Percentiles rank a stretch among this genome's conserved stretches.
phyloP scores from a whole-genome alignment of 2,888 invertebrate genomes.

The Drosophila multiciliata region DNA sequence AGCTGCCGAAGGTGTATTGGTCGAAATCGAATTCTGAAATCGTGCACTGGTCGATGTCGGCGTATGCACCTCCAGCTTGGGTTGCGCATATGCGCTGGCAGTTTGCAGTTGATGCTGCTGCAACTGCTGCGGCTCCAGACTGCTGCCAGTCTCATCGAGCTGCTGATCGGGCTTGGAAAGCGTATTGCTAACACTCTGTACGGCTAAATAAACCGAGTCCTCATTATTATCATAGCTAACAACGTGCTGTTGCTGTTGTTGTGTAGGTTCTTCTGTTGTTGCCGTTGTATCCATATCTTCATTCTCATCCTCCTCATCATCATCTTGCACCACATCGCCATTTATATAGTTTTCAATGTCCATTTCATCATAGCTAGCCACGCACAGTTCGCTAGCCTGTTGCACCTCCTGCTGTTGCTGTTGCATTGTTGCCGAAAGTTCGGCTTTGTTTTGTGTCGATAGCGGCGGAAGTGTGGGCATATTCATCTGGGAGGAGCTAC shows the following conservation, averaged over 20 bases:
- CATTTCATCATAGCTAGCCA: constrained; percentile 79
- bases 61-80: constrained; percentile 53
- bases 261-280: constrained; percentile 40
- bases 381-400: constrained; percentile 62
- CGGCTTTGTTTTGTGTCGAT: constrained; percentile 66
- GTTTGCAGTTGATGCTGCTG: constrained; percentile 41
- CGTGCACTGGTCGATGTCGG: constrained; percentile 43
- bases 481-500: constrained; percentile 51
- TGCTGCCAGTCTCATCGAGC: constrained; percentile 31
- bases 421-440: constrained; percentile 33
- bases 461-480: constrained; percentile 69
- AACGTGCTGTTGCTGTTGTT: constrained; percentile 49
- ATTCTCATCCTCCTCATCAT: constrained; percentile 57
- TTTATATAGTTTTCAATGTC: constrained; percentile 82
- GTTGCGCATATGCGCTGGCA: constrained; percentile 48
- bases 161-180: constrained; percentile 42
- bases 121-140: constrained; percentile 44
- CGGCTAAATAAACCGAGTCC: constrained; percentile 60
- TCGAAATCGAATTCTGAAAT: constrained; percentile 38
- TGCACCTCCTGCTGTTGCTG: constrained; percentile 52
- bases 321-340: constrained; percentile 71
- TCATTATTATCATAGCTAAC: constrained; percentile 62
- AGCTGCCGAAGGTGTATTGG: constrained; percentile 55
- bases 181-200: constrained; percentile 46
- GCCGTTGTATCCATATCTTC: constrained; percentile 58